Base-by-base conservation (phyloP, 2,888 invertebrate genomes). In the Aplocera efformata region DNA sequence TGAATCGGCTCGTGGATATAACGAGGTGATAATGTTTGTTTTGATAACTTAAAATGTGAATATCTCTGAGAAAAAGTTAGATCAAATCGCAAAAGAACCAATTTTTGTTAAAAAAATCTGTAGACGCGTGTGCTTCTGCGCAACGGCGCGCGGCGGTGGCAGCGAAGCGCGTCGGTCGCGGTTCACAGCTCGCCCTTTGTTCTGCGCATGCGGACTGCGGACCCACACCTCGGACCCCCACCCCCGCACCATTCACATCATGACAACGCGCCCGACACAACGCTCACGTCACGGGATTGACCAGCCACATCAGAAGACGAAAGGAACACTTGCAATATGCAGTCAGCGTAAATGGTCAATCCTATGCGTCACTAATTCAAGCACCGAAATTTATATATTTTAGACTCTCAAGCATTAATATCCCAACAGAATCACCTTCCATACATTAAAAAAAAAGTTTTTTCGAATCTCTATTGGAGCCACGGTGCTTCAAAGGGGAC, bases 121-220 rank as follows among this genome's bases (percentile, higher is more conserved):
- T 64, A 50, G 60, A 58, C 50, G 59, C 56, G 65, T 57, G 67
- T 61, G 60, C 54, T 55, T 45, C 44, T 57, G 57, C 56, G 67
- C 56, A 61, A 60, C 68, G 56, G 57, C 60, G 59, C 57, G 67
- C 56, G 61, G 63, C 67, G 50, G 54, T 60, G 57, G 71, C 65
- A 69, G 67, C 82, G 75, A 72, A 72, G 77, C 86, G 82, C 70
- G 76, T 76, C 86, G 58, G 86, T 77, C 76, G 73, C 81, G 86
- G 86, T 88, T 88, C 86, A 88, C 81, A 81, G 77, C 73, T 67
- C 86, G 86, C 88, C 86, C 86, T 88, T 88, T 88, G 86, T 88
- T 86, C 86, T 79, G 80, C 72, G 79, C 78, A 72, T 67, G 74
- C 72, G 71, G 35, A 66, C 63, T 69, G 59, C 65, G 67, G 67